These are phyloP conservation scores for Scotopteryx bipunctaria DNA, from an alignment of 2,888 invertebrate species.

Conservation along the genomic window DNA sequence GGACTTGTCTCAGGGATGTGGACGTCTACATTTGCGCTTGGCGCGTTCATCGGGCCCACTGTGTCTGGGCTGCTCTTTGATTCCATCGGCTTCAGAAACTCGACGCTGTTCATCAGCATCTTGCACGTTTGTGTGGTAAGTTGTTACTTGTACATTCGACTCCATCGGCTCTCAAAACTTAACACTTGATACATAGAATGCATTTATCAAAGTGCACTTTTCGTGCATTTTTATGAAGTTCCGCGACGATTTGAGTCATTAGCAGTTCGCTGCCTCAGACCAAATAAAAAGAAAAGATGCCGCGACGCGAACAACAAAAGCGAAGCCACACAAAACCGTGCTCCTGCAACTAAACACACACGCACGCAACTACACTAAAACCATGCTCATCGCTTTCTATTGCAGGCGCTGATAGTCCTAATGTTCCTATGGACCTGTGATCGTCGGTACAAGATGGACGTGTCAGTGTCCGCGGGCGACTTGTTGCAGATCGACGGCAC, in stretches of 20 bases:
- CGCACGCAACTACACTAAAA: too few species aligned
- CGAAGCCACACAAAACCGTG: too few species aligned
- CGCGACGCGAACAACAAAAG: too few species aligned
- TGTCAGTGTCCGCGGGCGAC: constrained; percentile 77
- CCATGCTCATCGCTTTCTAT: too few species aligned
- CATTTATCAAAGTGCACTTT: too few species aligned
- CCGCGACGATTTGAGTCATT: too few species aligned
- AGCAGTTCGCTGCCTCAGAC: too few species aligned
- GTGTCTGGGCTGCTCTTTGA: constrained; percentile 90
- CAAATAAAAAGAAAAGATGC: too few species aligned
- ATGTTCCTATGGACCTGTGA: constrained; percentile 73
- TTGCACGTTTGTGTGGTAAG: constrained; percentile 87
- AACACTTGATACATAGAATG: too few species aligned
- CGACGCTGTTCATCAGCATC: constrained; percentile 87
- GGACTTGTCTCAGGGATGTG: constrained; percentile 95
- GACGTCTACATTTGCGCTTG: constrained; percentile 95
- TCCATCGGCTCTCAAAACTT: too few species aligned
- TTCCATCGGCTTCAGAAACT: constrained; percentile 87
- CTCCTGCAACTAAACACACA: too few species aligned
- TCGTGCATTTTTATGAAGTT: too few species aligned
- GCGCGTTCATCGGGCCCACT: constrained; percentile 93
- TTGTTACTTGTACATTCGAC: neutral
- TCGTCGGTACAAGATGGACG: constrained; percentile 67
- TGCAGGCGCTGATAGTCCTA: constrained; percentile 66
- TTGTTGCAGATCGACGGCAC: constrained; percentile 79